Base-by-base conservation (phyloP, 2,113 vertebrate genomes). In the Oreotrochilus melanogaster region DNA sequence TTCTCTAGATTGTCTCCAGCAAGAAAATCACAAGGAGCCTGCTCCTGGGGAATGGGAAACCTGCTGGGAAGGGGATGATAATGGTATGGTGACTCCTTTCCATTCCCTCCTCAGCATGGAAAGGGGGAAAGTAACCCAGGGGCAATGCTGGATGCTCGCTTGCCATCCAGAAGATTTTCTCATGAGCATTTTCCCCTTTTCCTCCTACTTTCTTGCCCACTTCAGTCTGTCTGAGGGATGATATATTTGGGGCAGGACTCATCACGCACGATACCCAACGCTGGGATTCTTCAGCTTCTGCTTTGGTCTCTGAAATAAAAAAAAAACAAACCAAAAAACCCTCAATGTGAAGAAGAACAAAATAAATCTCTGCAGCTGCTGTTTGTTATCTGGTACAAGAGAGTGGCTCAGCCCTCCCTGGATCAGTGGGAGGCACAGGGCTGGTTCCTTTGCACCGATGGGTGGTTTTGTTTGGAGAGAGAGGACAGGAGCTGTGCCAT, bases 1-100 rank as follows among this genome's bases (percentile, higher is more conserved):
- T 70, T 64, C 42, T 47, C 62, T 87, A 99, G 99, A 99, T 99
- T 11, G 99, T 99, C 94, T 99, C 99, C 96, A 99, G 99, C 98
- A 99, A 99, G 98, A 99, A 99, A 97, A 98, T 99, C 75, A 98
- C 99, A 47, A 96, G 98, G 92, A 98, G 98, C 18, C 97, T 99
- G 74, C 97, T 98, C 39, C 87, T 99, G 94, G 98, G 99, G 93
- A 99, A 99, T 50, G 99, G 99, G 92, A 99, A 99, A 79, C 99
- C 99, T 2, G 99, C 99, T 3, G 99, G 99, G 64, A 99, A 99
- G 94, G 99, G 99, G 92, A 97, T 98, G 94, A 98, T 99, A 75
- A 99, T 97, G 97, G 99, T 99, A 98, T 23, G 67, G 84, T 64
- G 51, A 33, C 78, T 51, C 16, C 70, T 94, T 51, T 33, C 0